phyloP scores from a whole-genome alignment of 2,888 invertebrate species.

The Bellardia bayeri region DNA sequence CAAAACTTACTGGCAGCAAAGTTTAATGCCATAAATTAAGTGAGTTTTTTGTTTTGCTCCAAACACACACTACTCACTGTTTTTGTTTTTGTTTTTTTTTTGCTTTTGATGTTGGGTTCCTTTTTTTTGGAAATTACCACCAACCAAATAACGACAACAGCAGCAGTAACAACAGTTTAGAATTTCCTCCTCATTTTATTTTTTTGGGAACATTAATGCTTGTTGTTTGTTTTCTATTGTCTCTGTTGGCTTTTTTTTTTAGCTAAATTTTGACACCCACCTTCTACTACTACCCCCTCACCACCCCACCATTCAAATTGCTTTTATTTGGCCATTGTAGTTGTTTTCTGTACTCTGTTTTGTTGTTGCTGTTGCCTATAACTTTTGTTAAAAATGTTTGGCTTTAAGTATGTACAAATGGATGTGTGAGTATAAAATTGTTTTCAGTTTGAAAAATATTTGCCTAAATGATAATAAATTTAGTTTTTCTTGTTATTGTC shows the following conservation, averaged over 20 bases:
- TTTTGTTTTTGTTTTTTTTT: conserved; percentile 7
- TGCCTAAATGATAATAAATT: conserved; percentile 73
- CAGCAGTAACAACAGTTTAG: conserved; percentile 56
- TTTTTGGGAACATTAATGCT: conserved; percentile 52
- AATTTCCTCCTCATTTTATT: conserved; percentile 39
- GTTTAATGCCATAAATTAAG: conserved; percentile 72
- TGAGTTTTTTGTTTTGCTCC: conserved; percentile 43
- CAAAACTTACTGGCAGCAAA: conserved; percentile 70
- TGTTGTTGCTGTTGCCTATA: conserved; percentile 31
- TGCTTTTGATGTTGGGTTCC: conserved; percentile 5
- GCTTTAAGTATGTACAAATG: conserved; percentile 59
- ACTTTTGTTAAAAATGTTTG: conserved; percentile 56
- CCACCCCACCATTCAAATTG: conserved; percentile 30
- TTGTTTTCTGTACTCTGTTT: conserved; percentile 9
- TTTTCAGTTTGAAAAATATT: conserved; percentile 69
- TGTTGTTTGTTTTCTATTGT: conserved; percentile 60
- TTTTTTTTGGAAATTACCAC: conserved; percentile 29
- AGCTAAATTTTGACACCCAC: conserved; percentile 32
- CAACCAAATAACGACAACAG: conserved; percentile 47
- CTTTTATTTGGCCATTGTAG: conserved; percentile 28
- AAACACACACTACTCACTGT: conserved; percentile 1
- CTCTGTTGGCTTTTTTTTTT: conserved; percentile 21
- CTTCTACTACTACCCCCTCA: not conserved
- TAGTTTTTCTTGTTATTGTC: conserved; percentile 46
- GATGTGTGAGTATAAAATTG: conserved; percentile 69